Evolutionary conservation across 2,888 invertebrate species (phyloP), one percentile per base, ranked within the genome.

Genomic region (Cosmia trapezina): DNA sequence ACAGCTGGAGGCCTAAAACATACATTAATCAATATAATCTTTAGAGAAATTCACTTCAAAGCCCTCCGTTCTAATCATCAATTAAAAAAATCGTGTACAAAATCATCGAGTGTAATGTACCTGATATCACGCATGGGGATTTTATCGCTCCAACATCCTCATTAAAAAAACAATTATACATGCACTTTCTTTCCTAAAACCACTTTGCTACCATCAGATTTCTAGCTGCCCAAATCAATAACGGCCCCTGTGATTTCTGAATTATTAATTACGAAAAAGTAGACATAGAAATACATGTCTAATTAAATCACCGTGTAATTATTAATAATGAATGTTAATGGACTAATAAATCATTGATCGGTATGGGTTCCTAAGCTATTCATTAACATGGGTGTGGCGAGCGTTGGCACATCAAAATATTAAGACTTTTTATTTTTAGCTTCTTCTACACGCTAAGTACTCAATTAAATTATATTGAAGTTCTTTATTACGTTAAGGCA

Each of bases 271-370:
- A 69, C 57, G 9, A 74, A 67, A 73, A 71, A 63, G 59, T 47
- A 22, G 49, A n/a, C 37, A 66, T 78, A 61, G 66, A 76, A 73
- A 77, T 77, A 74, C 37, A 53, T 56, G 65, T 70, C 45, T 82
- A 66, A 80, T 86, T 86, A 78, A 81, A 84, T 81, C 54, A 74
- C 47, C 17, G 41, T 9, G 33, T 77, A 76, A 85, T 80, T 77
- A 72, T 76, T 79, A 75, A 83, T 80, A 84, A 86, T 81, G n/a
- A 75, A 84, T 68, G 70, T 61, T 82, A 82, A 82, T 78, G 19
- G 70, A 4, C 33, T 53, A 61, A 69, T 80, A 79, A 86, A 86
- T 86, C 81, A 80, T 56, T 61, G 43, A 56, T 75, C 47, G 47
- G 53, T 65, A 72, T 37, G 22, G 53, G 57, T 69, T 28, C 28